Evolutionary conservation across 2,113 vertebrate genomes (phyloP), one percentile per base, ranked within the genome.

Genomic region (Lasiurus cinereus): DNA sequence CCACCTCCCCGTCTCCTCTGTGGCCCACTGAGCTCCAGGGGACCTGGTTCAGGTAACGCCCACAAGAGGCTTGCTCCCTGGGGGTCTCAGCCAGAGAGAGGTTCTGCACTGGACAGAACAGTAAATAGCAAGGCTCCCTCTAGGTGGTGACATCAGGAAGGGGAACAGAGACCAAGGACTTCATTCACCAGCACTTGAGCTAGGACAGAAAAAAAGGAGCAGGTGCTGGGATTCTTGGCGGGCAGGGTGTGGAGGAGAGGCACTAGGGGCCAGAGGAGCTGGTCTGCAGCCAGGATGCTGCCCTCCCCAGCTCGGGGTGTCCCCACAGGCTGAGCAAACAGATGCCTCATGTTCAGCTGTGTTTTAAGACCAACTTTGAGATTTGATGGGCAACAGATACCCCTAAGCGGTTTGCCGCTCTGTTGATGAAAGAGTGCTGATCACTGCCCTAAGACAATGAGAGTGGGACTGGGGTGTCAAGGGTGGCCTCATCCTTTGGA

Each of bases 121-220:
- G 93, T 97, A 94, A 96, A 97, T 95, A 96, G 88, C 94, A 94
- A 89, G 88, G 74, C 66, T 90, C 78, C 52, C 56, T 78, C 94
- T 64, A 21, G 29, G 46, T 73, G 29, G 46, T 73, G 31, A 92
- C 97, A 95, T 96, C 96, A 97, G 97, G 96, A 95, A 95, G 96
- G 93, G 86, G 93, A 91, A 78, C 66, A 95, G 87, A 76, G 88
- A 78, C 12, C 48, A 87, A 19, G 50, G 70, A 1, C 79, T 85
- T 74, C 95, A 80, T 86, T 85, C 56, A 96, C 95, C 96, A 93
- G 56, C 93, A 93, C 52, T 87, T 88, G 74, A 13, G 79, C 76
- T 48, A 87, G 82, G 84, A 80, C n/a, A 79, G 29, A 39, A 39
- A 39, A 46, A 74, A 59, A 69, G 52, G 66, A 31, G 59, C 67